Conservation (phyloP, 2,797 vertebrate genomes). For the Triplophysa yarkandensis region DNA sequence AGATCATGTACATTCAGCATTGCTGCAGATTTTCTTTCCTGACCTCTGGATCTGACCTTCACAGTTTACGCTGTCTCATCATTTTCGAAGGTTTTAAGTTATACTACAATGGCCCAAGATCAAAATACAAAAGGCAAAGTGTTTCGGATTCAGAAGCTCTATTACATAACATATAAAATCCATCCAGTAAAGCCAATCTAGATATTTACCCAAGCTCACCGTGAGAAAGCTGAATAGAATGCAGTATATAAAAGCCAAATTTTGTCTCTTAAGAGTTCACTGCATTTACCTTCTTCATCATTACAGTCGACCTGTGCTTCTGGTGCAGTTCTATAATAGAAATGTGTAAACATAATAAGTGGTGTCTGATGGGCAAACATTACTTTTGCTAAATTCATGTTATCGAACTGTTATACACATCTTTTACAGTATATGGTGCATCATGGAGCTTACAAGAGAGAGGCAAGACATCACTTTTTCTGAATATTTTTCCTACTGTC, state of each 20-base stretch:
- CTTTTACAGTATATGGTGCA: too few species aligned
- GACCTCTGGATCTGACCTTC: neutral
- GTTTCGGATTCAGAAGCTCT: neutral
- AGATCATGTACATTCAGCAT: constrained; percentile 18
- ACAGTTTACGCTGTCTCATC: constrained; percentile 10
- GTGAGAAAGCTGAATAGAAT: neutral
- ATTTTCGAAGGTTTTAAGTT: constrained; percentile 28
- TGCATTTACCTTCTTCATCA: neutral
- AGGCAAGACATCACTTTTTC: neutral
- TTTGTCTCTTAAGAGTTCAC: neutral
- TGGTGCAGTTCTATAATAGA: neutral
- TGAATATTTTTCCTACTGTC: neutral
- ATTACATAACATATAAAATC: neutral
- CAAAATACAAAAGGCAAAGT: neutral
- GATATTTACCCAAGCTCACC: neutral
- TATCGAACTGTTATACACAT: neutral
- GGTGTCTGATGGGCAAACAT: neutral
- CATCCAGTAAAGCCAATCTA: neutral
- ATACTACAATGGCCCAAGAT: constrained; percentile 6
- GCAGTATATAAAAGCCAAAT: neutral
- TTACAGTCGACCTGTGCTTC: neutral
- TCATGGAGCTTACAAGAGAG: neutral
- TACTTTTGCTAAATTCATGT: neutral
- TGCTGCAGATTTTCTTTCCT: neutral
- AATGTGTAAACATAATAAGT: neutral